phyloP scores from a whole-genome alignment of 2,113 vertebrate genomes.

The Cyprinodon brontotheroides region DNA sequence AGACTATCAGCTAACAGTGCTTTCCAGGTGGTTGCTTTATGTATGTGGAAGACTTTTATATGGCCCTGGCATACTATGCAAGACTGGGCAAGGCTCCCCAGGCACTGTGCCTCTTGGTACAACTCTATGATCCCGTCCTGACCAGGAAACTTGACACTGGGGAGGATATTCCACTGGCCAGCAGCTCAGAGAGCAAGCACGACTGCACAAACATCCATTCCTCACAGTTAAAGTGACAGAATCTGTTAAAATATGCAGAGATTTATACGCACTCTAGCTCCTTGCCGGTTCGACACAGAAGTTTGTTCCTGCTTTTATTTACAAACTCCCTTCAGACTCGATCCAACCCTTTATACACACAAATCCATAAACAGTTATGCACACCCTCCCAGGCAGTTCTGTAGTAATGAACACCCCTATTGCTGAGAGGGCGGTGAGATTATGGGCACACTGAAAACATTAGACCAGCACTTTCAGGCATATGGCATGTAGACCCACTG shows the following conservation, averaged over 20 bases:
- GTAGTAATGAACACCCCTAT: constrained; percentile 50
- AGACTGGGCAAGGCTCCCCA: constrained; percentile 52
- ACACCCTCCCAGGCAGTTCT: constrained; percentile 17
- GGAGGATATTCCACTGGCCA: constrained; percentile 67
- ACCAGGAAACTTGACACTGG: constrained; percentile 68
- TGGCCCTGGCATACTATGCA: constrained; percentile 21
- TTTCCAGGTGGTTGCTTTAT: constrained; percentile 58
- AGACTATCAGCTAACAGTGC: constrained; percentile 30
- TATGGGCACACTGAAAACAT: constrained; percentile 73
- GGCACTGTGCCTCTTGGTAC: constrained; percentile 63
- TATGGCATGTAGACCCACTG: constrained; percentile 79
- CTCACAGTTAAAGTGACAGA: constrained; percentile 40
- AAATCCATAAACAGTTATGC: not conserved
- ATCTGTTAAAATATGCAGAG: constrained; percentile 20
- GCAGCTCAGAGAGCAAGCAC: constrained; percentile 50
- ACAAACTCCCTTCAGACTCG: not conserved
- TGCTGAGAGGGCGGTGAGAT: constrained; percentile 55
- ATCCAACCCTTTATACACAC: not conserved
- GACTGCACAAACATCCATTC: constrained; percentile 42
- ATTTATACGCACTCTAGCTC: constrained; percentile 18
- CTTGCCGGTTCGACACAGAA: constrained; percentile 13
- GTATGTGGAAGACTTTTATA: constrained; percentile 60
- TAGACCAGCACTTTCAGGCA: constrained; percentile 78
- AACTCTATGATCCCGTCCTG: constrained; percentile 60
- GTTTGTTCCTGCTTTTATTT: not conserved